Percentiles rank a stretch among this genome's conserved stretches.
Conservation (phyloP, 2,888 invertebrate species). For the Metopia argyrocephala region DNA sequence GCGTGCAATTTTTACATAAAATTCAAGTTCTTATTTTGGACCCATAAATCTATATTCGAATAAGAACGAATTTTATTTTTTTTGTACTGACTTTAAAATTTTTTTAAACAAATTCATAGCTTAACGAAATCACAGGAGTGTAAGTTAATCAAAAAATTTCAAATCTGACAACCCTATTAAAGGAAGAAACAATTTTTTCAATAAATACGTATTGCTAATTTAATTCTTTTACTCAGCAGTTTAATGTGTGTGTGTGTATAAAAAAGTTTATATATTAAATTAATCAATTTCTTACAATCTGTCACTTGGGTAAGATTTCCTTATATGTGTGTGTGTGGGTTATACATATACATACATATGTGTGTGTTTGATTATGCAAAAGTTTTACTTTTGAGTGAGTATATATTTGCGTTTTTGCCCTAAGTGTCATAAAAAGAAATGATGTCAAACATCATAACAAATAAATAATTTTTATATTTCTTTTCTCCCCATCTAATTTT, state of each 20-base stretch:
- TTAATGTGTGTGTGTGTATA: not conserved
- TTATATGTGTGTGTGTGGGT: not conserved
- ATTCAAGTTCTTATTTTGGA: too few relatives aligned
- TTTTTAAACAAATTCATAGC: too few relatives aligned
- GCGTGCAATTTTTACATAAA: too few relatives aligned
- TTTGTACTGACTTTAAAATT: too few relatives aligned
- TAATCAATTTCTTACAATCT: slow-evolving; percentile 42
- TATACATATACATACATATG: not conserved
- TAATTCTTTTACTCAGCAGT: not conserved
- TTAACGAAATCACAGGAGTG: too few relatives aligned
- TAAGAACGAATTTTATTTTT: too few relatives aligned
- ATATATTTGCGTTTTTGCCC: not conserved
- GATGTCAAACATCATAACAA: slow-evolving; percentile 35
- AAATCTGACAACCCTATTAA: too few relatives aligned
- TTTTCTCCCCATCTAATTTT: not conserved
- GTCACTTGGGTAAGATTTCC: slow-evolving; percentile 36
- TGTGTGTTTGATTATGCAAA: too few relatives aligned
- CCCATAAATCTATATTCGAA: too few relatives aligned
- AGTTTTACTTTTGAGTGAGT: not conserved
- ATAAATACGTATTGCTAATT: not conserved
- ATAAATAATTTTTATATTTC: slow-evolving; percentile 13
- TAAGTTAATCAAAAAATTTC: too few relatives aligned
- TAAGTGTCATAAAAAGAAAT: slow-evolving; percentile 32
- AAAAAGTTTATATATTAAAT: not conserved
- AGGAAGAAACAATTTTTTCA: too few relatives aligned